phyloP scores from a whole-genome alignment of 2,888 invertebrate species.

The Branchipolynoe longqiensis region DNA sequence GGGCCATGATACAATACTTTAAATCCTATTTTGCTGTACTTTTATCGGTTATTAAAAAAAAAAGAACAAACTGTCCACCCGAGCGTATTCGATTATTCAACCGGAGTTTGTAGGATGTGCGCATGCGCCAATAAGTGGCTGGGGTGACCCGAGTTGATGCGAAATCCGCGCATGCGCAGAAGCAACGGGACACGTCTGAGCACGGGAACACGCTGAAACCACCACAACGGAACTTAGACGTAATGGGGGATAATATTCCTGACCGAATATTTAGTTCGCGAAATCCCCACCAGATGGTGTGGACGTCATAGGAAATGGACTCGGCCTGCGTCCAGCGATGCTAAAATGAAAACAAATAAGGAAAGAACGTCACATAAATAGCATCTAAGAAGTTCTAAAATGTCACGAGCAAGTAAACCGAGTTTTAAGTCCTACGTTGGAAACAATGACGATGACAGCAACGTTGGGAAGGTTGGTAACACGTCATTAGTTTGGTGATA shows the following conservation, averaged over 20 bases:
- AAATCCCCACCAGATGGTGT: background rate
- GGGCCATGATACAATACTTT: no score
- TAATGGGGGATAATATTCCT: background rate
- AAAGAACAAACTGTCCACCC: no score
- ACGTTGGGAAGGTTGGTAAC: slow-evolving; percentile 36
- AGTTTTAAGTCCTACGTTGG: slow-evolving; percentile 47
- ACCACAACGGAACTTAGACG: no score
- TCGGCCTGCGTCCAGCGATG: slow-evolving; percentile 32
- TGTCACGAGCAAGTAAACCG: slow-evolving; percentile 39
- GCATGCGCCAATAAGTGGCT: no score
- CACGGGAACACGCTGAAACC: no score
- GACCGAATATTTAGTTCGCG: background rate
- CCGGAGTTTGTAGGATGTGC: no score
- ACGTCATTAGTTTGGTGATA: background rate
- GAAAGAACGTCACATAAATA: slow-evolving; percentile 28
- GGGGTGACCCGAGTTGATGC: no score
- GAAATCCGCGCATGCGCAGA: no score
- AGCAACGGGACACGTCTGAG: no score
- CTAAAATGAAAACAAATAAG: slow-evolving; percentile 50
- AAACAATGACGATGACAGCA: slow-evolving; percentile 10
- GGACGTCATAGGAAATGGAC: slow-evolving; percentile 52
- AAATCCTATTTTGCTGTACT: no score
- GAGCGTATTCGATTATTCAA: no score
- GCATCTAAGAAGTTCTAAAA: slow-evolving; percentile 2
- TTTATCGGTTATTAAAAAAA: no score